These are phyloP conservation scores for Cryptus armator DNA, from an alignment of 2,888 invertebrate species.

Conservation along the genomic window DNA sequence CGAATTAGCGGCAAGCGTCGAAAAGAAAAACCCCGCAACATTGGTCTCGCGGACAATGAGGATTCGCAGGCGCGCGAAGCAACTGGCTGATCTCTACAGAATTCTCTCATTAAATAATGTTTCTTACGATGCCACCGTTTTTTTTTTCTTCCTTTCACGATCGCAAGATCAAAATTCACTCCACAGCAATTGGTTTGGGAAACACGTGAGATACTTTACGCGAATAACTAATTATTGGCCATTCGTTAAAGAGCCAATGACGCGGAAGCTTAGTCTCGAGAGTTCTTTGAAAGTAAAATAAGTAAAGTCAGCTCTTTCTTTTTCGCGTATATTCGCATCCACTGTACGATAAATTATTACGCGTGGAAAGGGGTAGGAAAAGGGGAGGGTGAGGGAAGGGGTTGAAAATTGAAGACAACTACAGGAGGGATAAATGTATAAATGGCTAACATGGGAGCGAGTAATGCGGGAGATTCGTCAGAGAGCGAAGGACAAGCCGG, in stretches of 20 bases:
- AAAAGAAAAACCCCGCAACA: background rate
- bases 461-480: constrained; percentile 65
- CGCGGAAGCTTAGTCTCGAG: background rate
- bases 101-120: background rate
- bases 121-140: background rate
- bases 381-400: background rate
- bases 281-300: background rate
- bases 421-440: constrained; percentile 42
- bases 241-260: background rate
- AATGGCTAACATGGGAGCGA: constrained; percentile 58
- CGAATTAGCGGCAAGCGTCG: constrained; percentile 15
- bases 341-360: constrained; percentile 14
- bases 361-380: background rate
- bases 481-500: constrained; percentile 37
- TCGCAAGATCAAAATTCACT: background rate
- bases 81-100: background rate
- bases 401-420: constrained; percentile 50
- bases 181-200: background rate
- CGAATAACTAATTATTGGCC: background rate
- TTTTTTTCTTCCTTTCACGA: background rate
- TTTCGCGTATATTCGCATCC: background rate
- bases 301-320: background rate
- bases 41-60: background rate
- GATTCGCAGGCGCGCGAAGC: background rate
- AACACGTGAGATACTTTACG: background rate